Percentiles rank a stretch among this genome's conserved stretches.
phyloP scores from a whole-genome alignment of 2,797 vertebrate genomes.

The Thunnus albacares region DNA sequence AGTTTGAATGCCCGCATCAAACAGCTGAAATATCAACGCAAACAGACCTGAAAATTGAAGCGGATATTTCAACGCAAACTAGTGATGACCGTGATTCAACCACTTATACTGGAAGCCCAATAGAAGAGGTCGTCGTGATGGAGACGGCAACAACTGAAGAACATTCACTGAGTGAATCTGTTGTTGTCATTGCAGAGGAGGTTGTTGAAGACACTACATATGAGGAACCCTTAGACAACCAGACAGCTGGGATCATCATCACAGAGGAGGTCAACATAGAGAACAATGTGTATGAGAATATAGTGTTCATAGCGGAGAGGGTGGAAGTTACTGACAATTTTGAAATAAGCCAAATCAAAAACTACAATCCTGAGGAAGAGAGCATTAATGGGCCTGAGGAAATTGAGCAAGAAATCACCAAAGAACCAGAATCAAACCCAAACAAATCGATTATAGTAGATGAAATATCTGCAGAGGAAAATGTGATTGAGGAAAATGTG shows the following conservation, averaged over 20 bases:
- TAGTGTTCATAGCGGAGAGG: conserved; percentile 7
- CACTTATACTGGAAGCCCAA: background rate
- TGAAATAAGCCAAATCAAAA: background rate
- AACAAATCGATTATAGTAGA: background rate
- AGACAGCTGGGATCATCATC: conserved; percentile 18
- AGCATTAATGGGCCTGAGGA: background rate
- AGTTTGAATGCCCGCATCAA: background rate
- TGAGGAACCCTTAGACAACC: background rate
- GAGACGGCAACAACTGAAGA: conserved; percentile 3
- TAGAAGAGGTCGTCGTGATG: background rate
- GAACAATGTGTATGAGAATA: conserved; percentile 4
- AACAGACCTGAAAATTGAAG: conserved; percentile 9
- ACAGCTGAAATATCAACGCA: conserved; percentile 50
- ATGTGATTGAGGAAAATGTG: background rate
- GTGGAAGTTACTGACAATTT: conserved; percentile 1
- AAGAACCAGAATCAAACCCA: background rate
- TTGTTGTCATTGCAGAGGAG: conserved; percentile 24
- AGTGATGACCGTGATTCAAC: background rate
- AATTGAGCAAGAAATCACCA: background rate
- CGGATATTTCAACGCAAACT: conserved; percentile 55
- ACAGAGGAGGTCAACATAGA: conserved; percentile 11
- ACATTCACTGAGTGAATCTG: background rate
- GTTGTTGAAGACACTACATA: conserved; percentile 3
- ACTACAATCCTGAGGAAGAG: background rate
- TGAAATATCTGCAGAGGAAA: conserved; percentile 2